Evolutionary conservation across 1,140 invertebrate genomes (phyloP).

Genomic region (Cydia strobilella): DNA sequence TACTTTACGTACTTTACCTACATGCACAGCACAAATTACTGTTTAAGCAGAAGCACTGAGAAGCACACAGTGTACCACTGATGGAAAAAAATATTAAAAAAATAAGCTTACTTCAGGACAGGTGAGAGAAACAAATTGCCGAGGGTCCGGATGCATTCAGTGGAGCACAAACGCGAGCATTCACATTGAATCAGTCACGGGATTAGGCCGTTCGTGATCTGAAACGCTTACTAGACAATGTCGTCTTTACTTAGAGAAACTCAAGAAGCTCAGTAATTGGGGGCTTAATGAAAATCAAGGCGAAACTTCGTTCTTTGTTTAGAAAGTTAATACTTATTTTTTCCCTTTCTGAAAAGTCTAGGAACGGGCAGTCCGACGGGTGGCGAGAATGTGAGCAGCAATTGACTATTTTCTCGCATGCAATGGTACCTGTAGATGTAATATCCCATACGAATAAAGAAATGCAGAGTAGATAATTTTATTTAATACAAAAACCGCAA

Average conservation of each 20-base stretch:
- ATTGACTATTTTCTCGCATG: no score
- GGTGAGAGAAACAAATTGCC: constrained; percentile 35
- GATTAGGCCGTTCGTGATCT: constrained; percentile 52
- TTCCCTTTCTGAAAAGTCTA: neutral
- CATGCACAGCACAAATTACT: neutral
- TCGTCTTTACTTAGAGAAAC: constrained; percentile 22
- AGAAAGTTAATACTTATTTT: constrained; percentile 25
- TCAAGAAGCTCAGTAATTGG: constrained; percentile 20
- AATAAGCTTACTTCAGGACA: constrained; percentile 2
- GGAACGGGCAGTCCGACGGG: neutral
- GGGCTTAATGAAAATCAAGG: constrained; percentile 24
- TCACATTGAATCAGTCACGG: constrained; percentile 60
- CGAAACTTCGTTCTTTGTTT: constrained; percentile 19
- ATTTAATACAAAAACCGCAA: no score
- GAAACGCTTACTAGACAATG: constrained; percentile 44
- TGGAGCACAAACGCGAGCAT: constrained; percentile 51
- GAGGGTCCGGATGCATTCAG: constrained; percentile 61
- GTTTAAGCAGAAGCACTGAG: no score
- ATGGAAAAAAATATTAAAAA: neutral
- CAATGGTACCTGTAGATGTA: no score
- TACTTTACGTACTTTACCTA: neutral
- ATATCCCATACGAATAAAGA: no score
- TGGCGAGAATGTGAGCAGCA: no score
- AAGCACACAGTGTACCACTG: neutral
- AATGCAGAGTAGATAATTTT: no score